Base-by-base conservation (phyloP, 2,113 vertebrate genomes). In the Peromyscus polionotus region DNA sequence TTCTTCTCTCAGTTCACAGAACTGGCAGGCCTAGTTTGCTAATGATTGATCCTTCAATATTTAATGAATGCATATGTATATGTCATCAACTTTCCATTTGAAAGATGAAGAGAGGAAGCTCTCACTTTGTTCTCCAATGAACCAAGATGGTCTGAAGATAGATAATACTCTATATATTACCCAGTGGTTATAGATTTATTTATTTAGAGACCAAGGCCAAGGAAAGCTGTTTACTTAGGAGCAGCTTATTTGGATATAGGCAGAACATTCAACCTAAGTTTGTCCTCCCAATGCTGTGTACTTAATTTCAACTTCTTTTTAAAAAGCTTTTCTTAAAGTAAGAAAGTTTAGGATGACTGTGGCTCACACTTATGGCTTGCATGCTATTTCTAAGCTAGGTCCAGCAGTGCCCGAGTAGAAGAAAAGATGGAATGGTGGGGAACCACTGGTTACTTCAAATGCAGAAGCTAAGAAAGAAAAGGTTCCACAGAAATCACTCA, bases 21-120 rank as follows among this genome's bases (percentile, higher is more conserved):
- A 85, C 0, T 57, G 73, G 14, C 31, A 93, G 65, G 36, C 75
- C 16, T 84, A 67, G 81, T 63, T 88, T 95, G 65, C 31, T 92
- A 97, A 95, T 65, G 36, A 96, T 92, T 59, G 86, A 93, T 45
- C 24, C 39, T 85, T 96, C n/a, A 65, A 70, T 93, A 88, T 95
- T 96, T 97, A 90, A 89, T 92, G 51, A 92, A 75, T 45, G 57
- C 75, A n/a, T 83, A 90, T 7, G 73, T 59, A 87, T 13, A 75
- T 42, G 42, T 13, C 33, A 91, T n/a, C 19, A 90, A 86, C 51
- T 61, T 93, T n/a, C 33, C 81, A 16, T 42, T 88, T 89, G 91
- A 87, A 90, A 86, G 65, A 88, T 19, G 70, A 9, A 90, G 20
- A 86, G 10, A 85, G 54, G 72, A 92, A 61, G 31, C 51, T 45